Conservation (phyloP, 2,113 vertebrate genomes). For the Gymnorhina tibicen region DNA sequence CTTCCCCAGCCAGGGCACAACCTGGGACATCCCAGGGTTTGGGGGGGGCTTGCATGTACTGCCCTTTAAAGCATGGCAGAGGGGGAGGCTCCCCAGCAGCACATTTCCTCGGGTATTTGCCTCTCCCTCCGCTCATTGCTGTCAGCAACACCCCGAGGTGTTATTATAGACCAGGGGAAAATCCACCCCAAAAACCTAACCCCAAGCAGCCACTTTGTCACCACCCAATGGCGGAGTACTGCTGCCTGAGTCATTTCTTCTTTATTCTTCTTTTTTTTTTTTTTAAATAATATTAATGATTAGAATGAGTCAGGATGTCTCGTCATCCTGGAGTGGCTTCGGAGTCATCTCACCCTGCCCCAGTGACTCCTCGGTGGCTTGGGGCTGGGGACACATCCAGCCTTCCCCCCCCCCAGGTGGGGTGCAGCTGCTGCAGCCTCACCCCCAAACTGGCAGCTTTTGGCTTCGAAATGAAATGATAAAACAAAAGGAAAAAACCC, state of each 20-base stretch:
- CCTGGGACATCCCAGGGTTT: not conserved
- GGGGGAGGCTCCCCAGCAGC: not conserved
- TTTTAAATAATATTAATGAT: not conserved
- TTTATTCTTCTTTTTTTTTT: not conserved
- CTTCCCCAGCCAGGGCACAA: not conserved
- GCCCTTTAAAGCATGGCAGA: not conserved
- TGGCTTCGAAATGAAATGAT: not conserved
- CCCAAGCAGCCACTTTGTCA: not conserved
- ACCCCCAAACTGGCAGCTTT: not conserved
- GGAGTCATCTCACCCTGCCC: not conserved
- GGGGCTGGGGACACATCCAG: not conserved
- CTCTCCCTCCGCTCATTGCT: not conserved
- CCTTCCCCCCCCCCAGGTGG: not conserved
- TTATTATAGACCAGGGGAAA: not conserved
- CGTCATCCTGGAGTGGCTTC: not conserved
- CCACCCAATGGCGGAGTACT: not conserved
- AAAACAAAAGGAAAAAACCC: not conserved
- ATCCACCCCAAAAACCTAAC: not conserved
- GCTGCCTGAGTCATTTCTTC: not conserved
- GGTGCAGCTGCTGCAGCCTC: not conserved
- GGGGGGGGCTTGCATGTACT: not conserved
- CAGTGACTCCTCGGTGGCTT: not conserved
- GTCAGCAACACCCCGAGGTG: not conserved
- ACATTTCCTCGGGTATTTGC: not conserved
- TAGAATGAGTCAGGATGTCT: slow-evolving; percentile 33